Evolutionary conservation across 2,113 vertebrate genomes (phyloP).

Genomic region (Tyrannus savana): DNA sequence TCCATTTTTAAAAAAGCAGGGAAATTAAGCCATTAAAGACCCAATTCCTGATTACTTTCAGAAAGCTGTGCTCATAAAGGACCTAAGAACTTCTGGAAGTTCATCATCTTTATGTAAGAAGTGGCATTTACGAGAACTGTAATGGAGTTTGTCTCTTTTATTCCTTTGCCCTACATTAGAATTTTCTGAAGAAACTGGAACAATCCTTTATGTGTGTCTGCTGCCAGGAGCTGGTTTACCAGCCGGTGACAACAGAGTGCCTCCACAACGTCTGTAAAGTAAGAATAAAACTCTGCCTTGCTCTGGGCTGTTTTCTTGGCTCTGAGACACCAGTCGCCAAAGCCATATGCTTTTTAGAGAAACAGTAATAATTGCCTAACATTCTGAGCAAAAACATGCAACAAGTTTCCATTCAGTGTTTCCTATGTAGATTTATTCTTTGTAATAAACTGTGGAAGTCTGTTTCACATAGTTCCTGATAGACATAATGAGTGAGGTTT

Average conservation of each 20-base stretch:
- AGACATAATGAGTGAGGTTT: neutral
- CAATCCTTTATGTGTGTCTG: constrained; percentile 98
- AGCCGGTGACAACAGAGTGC: constrained; percentile 95
- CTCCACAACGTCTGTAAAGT: constrained; percentile 98
- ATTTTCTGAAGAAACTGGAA: constrained; percentile 96
- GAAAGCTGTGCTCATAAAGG: neutral
- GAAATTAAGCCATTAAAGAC: neutral
- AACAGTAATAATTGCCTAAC: neutral
- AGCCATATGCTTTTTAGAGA: neutral
- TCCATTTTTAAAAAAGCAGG: neutral
- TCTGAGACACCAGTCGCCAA: neutral
- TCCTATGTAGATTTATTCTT: neutral
- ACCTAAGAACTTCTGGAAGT: neutral
- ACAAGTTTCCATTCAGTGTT: neutral
- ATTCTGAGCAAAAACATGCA: neutral
- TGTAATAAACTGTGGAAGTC: neutral
- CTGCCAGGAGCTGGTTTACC: constrained; percentile 97
- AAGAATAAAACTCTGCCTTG: constrained; percentile 21
- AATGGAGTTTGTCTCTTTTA: neutral
- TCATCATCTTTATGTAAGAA: neutral
- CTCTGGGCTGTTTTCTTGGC: neutral
- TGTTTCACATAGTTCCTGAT: neutral
- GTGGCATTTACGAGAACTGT: neutral
- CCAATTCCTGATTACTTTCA: neutral
- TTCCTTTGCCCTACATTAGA: constrained; percentile 74